phyloP scores from a whole-genome alignment of 2,113 vertebrate genomes.

The Vulpes vulpes region DNA sequence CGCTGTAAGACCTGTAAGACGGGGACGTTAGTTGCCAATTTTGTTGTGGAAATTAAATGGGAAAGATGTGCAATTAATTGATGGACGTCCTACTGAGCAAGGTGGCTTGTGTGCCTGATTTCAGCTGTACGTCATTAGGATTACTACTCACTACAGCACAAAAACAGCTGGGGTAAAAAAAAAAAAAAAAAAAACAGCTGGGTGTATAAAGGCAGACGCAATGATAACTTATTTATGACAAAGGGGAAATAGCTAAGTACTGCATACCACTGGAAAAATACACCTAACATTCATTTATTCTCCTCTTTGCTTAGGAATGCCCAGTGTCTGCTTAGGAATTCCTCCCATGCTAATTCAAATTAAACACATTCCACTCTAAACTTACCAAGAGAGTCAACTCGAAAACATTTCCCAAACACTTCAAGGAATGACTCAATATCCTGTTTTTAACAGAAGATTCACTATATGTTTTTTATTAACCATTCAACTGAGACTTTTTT shows the following conservation, averaged over 20 bases:
- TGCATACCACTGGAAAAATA: not conserved
- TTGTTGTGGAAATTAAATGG: not conserved
- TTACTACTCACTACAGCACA: not conserved
- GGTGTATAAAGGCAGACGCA: not conserved
- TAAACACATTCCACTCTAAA: constrained; percentile 47
- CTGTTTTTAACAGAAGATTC: constrained; percentile 29
- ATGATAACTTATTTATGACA: not conserved
- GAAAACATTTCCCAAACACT: constrained; percentile 2
- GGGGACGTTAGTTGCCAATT: not conserved
- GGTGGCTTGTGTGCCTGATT: not conserved
- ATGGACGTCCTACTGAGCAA: not conserved
- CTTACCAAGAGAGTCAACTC: constrained; percentile 41
- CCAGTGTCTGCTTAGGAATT: constrained; percentile 30
- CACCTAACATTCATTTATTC: constrained; percentile 5
- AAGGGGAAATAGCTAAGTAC: not conserved
- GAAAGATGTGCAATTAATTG: not conserved
- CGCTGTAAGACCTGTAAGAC: not conserved
- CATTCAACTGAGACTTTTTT: not conserved
- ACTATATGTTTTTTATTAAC: constrained; percentile 4
- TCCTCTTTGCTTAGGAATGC: constrained; percentile 48
- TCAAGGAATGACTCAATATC: not conserved
- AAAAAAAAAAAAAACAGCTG: not conserved
- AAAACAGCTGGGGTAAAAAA: not conserved
- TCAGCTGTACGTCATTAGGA: not conserved
- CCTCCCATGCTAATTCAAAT: constrained; percentile 59